These are phyloP conservation scores for Falco peregrinus DNA, from an alignment of 2,797 vertebrate genomes.

Conservation along the genomic window DNA sequence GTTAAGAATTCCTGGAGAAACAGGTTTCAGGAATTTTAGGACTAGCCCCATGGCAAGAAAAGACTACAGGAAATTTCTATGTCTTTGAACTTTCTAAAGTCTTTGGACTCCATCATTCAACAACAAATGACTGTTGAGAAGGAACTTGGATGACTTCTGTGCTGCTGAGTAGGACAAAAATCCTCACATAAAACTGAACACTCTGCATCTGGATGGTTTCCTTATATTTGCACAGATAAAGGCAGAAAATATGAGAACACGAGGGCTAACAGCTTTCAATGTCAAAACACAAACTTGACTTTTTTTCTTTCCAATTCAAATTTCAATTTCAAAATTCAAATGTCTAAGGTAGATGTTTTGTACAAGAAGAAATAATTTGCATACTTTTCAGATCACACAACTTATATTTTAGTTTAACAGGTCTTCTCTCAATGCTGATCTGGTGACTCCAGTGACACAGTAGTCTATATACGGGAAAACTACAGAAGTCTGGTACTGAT, in stretches of 20 bases:
- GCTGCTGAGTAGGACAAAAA: not conserved
- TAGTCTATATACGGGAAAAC: not conserved
- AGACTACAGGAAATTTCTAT: not conserved
- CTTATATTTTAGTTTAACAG: not conserved
- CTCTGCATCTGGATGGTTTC: not conserved
- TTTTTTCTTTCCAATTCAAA: not conserved
- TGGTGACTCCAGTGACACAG: not conserved
- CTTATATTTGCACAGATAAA: not conserved
- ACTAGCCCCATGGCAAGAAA: not conserved
- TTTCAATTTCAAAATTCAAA: not conserved
- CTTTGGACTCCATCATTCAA: not conserved
- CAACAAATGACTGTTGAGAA: not conserved
- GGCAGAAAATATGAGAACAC: not conserved
- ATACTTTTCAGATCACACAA: not conserved
- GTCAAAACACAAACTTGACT: not conserved
- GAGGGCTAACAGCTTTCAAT: not conserved
- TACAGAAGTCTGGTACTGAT: not conserved
- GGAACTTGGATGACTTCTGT: not conserved
- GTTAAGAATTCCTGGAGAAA: conserved; percentile 43
- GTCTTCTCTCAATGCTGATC: not conserved
- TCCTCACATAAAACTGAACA: not conserved
- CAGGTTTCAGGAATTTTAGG: not conserved
- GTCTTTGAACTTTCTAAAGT: not conserved
- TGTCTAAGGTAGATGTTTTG: not conserved
- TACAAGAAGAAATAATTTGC: not conserved